Conservation (phyloP, 2,113 vertebrate species). For the Halcyon malimbica region DNA sequence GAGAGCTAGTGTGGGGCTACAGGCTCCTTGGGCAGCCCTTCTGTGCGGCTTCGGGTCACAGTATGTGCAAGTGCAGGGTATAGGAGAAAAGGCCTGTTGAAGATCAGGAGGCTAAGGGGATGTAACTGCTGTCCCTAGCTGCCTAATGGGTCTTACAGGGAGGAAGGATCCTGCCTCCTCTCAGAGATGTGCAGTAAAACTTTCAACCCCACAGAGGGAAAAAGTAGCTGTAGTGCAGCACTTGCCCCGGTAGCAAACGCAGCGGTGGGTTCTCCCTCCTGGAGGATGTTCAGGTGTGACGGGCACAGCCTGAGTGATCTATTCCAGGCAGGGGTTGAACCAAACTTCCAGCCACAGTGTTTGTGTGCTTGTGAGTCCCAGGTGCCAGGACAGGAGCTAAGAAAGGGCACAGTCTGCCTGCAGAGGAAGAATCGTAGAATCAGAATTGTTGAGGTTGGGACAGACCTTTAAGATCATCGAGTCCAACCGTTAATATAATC, state of each 20-base stretch:
- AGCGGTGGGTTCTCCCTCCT: rapidly evolving
- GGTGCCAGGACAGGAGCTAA: background rate
- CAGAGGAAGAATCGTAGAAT: background rate
- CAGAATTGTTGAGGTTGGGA: background rate
- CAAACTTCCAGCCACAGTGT: background rate
- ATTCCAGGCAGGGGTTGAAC: background rate
- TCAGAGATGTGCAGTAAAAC: background rate
- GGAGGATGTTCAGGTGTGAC: background rate
- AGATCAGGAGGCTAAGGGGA: background rate
- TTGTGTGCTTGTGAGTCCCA: background rate
- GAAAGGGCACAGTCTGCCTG: background rate
- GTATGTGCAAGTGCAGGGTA: background rate
- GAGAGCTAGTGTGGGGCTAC: background rate
- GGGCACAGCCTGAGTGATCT: background rate
- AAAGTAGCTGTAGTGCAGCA: background rate
- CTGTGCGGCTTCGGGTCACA: rapidly evolving
- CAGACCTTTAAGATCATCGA: background rate
- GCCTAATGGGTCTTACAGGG: background rate
- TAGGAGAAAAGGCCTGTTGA: background rate
- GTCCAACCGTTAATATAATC: background rate
- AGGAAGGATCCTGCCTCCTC: background rate
- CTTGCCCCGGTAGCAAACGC: rapidly evolving
- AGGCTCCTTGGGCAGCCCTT: rapidly evolving
- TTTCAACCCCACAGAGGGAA: background rate
- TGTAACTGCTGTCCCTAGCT: background rate